These are phyloP conservation scores for Myiozetetes cayanensis DNA, from an alignment of 2,113 vertebrate species.

Conservation along the genomic window DNA sequence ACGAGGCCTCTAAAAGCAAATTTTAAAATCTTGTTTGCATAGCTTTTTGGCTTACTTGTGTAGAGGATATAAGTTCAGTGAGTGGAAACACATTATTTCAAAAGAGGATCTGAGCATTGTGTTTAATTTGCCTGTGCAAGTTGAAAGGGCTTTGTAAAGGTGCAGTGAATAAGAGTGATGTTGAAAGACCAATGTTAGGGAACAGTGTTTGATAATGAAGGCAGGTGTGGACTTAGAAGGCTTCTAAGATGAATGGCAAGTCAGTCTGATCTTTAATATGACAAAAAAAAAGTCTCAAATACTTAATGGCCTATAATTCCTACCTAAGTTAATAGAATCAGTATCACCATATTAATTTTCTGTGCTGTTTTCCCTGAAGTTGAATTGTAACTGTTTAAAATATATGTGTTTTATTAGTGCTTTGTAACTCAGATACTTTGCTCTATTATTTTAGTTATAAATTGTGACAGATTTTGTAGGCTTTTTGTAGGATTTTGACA, in stretches of 20 bases:
- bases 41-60: constrained; percentile 26
- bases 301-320: not conserved
- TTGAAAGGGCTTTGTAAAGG: not conserved
- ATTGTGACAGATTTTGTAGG: not conserved
- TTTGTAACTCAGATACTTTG: not conserved
- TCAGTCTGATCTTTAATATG: not conserved
- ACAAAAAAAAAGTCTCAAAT: not conserved
- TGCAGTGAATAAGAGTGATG: not conserved
- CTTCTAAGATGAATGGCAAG: not conserved
- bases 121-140: not conserved
- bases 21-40: not conserved
- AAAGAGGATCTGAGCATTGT: not conserved
- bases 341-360: not conserved
- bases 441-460: not conserved
- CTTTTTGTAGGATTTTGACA: no score
- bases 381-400: not conserved
- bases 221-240: not conserved
- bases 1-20: constrained; percentile 3
- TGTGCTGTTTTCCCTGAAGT: not conserved
- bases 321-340: not conserved
- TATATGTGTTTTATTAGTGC: not conserved
- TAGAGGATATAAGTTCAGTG: not conserved
- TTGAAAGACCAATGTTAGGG: not conserved
- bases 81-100: not conserved
- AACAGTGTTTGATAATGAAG: not conserved